These are phyloP conservation scores for Leptinotarsa juncta DNA, from an alignment of 2,888 invertebrate genomes.

Conservation along the genomic window DNA sequence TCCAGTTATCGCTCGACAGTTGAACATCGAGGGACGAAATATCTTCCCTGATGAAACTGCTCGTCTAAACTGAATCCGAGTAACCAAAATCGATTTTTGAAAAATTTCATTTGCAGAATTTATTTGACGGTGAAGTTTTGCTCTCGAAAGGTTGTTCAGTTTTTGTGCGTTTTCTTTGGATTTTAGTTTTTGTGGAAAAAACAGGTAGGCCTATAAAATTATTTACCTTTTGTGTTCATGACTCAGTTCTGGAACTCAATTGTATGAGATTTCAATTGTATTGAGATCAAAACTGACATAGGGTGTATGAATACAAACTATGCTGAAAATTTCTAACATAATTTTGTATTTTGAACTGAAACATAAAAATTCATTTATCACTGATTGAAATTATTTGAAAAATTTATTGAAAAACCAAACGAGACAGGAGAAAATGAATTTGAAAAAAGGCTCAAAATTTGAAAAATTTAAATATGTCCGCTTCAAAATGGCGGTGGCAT, in stretches of 20 bases:
- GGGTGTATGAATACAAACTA: neutral
- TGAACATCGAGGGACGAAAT: slow-evolving; percentile 52
- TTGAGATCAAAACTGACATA: neutral
- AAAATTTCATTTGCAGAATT: slow-evolving; percentile 5
- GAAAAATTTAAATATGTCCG: too few species aligned
- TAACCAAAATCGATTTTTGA: slow-evolving; percentile 18
- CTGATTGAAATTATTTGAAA: too few species aligned
- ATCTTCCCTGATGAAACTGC: slow-evolving; percentile 25
- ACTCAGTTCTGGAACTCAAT: neutral
- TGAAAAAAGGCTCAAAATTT: too few species aligned
- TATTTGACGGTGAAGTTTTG: neutral
- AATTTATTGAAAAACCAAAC: too few species aligned
- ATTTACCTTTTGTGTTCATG: neutral
- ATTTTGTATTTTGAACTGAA: too few species aligned
- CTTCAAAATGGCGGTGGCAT: too few species aligned
- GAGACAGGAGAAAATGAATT: too few species aligned
- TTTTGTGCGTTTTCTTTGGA: slow-evolving; percentile 20
- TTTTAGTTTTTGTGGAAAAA: slow-evolving; percentile 11
- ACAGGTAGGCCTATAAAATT: neutral
- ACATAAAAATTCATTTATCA: too few species aligned
- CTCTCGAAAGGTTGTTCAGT: neutral
- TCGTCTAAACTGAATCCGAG: slow-evolving; percentile 24
- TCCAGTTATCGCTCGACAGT: slow-evolving; percentile 57
- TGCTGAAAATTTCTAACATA: too few species aligned
- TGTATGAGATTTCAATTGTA: neutral